Conservation (phyloP, 2,113 vertebrate species). For the Protobothrops mucrosquamatus region DNA sequence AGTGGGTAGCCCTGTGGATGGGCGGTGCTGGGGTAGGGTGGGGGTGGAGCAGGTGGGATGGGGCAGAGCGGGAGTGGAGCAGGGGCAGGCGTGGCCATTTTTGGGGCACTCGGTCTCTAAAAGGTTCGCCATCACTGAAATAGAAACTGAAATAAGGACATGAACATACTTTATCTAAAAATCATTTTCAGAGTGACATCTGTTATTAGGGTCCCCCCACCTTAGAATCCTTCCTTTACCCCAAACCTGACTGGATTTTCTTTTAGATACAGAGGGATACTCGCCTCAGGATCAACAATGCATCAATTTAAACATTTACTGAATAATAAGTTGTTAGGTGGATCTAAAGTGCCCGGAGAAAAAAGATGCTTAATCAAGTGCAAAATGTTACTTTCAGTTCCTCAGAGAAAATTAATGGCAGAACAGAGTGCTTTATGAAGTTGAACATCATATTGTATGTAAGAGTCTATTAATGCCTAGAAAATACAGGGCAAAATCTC, state of each 20-base stretch:
- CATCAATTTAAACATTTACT: constrained; percentile 53
- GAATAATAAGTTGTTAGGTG: constrained; percentile 55
- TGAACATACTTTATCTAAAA: constrained; percentile 10
- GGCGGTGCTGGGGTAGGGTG: too few species aligned
- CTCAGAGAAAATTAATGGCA: constrained; percentile 67
- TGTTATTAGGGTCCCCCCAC: not conserved
- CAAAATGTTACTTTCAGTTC: constrained; percentile 79
- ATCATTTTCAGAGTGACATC: constrained; percentile 47
- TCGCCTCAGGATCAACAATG: constrained; percentile 37
- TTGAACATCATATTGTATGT: constrained; percentile 66
- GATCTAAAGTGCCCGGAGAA: constrained; percentile 68
- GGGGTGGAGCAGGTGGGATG: too few species aligned
- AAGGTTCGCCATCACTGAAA: not conserved
- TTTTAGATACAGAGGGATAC: constrained; percentile 43
- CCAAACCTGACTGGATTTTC: constrained; percentile 42
- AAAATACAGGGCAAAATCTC: constrained; percentile 65
- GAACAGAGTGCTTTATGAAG: constrained; percentile 68
- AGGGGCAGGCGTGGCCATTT: too few species aligned
- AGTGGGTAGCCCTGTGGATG: too few species aligned
- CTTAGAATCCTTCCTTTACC: not conserved
- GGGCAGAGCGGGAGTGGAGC: too few species aligned
- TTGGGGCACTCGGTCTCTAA: too few species aligned
- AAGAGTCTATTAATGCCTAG: constrained; percentile 53
- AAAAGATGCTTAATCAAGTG: constrained; percentile 68
- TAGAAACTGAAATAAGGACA: not conserved